A percentile compares a stretch with the other conserved stretches of the same genome.
Conservation (phyloP, 2,888 invertebrate species). For the Tenthredo distinguenda region DNA sequence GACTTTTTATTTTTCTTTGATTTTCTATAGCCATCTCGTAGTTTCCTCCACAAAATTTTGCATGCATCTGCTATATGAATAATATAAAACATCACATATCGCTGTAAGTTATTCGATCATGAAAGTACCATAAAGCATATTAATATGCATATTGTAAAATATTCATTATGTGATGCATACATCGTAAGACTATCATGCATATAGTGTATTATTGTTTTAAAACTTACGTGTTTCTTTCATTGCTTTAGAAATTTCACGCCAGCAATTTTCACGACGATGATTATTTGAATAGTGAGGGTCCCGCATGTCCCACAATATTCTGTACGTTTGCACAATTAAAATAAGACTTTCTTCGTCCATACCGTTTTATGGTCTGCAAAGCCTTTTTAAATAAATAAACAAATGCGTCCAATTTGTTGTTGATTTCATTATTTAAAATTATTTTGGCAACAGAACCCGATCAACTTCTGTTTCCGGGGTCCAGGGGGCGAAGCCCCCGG, state of each 20-base stretch:
- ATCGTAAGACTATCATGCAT: neutral
- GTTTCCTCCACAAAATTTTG: neutral
- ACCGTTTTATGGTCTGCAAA: no score
- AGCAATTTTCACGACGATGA: conserved; percentile 1
- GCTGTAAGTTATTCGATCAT: neutral
- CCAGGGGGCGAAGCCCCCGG: no score
- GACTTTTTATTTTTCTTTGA: neutral
- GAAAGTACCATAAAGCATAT: no score
- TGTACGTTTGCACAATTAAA: neutral
- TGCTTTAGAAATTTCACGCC: neutral
- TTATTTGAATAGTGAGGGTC: neutral
- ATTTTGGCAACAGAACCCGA: no score
- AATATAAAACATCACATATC: neutral
- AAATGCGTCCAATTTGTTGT: no score
- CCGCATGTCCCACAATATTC: neutral
- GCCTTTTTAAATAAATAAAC: no score
- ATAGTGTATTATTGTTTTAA: no score
- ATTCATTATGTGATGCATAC: neutral
- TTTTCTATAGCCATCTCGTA: neutral
- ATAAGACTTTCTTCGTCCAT: neutral
- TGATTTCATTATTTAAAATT: no score
- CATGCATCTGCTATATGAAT: neutral
- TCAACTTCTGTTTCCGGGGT: no score
- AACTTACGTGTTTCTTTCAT: neutral
- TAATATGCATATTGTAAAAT: no score